These are phyloP conservation scores for Ischnura elegans DNA, from an alignment of 2,888 invertebrate species.

Conservation along the genomic window DNA sequence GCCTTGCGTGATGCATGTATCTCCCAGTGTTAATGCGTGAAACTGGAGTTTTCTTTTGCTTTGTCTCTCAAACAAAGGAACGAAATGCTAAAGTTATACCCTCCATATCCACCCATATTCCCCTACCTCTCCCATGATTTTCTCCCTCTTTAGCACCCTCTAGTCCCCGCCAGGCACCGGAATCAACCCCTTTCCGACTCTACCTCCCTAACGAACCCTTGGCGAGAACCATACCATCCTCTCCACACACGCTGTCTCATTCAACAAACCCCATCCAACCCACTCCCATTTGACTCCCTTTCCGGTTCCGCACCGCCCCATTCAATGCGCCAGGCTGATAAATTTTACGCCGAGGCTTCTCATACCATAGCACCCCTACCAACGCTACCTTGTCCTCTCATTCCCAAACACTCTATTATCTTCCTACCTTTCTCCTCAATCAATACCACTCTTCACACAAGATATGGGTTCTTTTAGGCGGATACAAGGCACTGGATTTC, in stretches of 20 bases:
- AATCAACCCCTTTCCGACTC: constrained; percentile 3
- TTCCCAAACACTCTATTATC: too few relatives aligned
- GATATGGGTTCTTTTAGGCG: too few relatives aligned
- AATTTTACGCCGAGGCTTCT: neutral
- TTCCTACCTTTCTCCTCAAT: too few relatives aligned
- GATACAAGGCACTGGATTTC: too few relatives aligned
- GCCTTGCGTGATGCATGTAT: too few relatives aligned
- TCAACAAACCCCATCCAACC: neutral
- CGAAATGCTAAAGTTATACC: too few relatives aligned
- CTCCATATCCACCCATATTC: neutral
- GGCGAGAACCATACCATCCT: too few relatives aligned
- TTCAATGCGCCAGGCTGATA: constrained; percentile 44
- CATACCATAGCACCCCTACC: neutral
- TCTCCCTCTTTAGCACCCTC: neutral
- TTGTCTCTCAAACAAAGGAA: too few relatives aligned
- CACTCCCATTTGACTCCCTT: neutral
- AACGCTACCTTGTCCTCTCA: too few relatives aligned
- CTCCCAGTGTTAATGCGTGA: too few relatives aligned
- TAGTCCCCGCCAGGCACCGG: neutral
- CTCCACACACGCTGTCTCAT: neutral
- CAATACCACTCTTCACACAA: too few relatives aligned
- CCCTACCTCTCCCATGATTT: neutral
- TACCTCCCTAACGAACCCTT: neutral
- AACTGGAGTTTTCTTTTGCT: too few relatives aligned
- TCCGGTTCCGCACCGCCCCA: neutral